Conservation (phyloP, 2,888 invertebrate species). For the Parascotia fuliginaria region DNA sequence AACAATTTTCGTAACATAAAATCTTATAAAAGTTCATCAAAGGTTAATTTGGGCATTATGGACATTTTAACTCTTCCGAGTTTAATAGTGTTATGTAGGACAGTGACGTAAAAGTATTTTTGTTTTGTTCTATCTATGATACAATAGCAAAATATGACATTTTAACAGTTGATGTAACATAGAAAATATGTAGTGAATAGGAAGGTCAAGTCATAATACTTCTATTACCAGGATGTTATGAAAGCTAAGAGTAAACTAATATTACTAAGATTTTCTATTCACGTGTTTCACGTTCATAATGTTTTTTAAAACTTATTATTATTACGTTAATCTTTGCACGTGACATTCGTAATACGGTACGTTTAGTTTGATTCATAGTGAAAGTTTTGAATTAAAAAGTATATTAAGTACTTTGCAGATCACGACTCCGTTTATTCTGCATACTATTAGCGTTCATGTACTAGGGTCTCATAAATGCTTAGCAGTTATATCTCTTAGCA, state of each 20-base stretch:
- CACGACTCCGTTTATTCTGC: conserved; percentile 15
- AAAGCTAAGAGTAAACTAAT: conserved; percentile 21
- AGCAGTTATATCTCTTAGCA: conserved; percentile 8
- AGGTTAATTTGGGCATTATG: no score
- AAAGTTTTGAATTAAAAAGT: conserved; percentile 21
- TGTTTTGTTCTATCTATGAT: background rate
- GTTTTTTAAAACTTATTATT: conserved; percentile 39
- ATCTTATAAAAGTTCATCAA: no score
- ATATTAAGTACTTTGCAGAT: conserved; percentile 1
- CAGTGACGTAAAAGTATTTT: background rate
- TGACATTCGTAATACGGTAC: conserved; percentile 45
- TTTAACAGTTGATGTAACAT: no score
- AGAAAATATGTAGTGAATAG: background rate
- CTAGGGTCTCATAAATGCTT: conserved; percentile 22
- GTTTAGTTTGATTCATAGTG: conserved; percentile 43
- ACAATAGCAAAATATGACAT: no score
- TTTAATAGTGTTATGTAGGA: no score
- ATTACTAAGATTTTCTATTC: conserved; percentile 33
- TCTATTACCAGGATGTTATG: conserved; percentile 36
- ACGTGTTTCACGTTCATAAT: conserved; percentile 37
- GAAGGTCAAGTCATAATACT: conserved; percentile 10
- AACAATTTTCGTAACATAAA: no score
- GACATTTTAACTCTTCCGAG: no score
- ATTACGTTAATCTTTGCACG: conserved; percentile 34
- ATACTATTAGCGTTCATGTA: conserved; percentile 16